A percentile compares a stretch with the other conserved stretches of the same genome.
phyloP scores from a whole-genome alignment of 2,797 vertebrate species.

The Lacerta agilis region DNA sequence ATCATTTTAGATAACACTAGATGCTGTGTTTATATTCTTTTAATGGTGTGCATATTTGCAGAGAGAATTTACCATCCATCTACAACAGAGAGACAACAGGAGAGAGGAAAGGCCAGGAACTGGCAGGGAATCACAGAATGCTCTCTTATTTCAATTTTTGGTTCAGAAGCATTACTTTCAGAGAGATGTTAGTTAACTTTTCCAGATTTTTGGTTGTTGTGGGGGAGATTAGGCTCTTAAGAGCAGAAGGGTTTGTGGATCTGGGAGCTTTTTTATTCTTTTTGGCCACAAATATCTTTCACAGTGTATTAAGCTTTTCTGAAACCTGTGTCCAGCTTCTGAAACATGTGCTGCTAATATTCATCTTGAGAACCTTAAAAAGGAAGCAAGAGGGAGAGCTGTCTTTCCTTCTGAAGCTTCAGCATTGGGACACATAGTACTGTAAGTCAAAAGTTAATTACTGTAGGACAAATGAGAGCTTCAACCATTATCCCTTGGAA shows the following conservation, averaged over 20 bases:
- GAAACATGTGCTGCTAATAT: slow-evolving; percentile 17
- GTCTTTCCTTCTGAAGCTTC: slow-evolving; percentile 40
- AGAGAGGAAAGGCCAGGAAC: background rate
- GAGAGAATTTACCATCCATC: background rate
- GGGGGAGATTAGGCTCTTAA: no score
- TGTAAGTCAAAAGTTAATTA: slow-evolving; percentile 22
- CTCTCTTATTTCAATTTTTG: background rate
- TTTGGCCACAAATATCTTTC: background rate
- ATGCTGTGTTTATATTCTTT: background rate
- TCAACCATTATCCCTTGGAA: slow-evolving; percentile 56
- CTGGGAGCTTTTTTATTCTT: background rate
- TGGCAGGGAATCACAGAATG: background rate
- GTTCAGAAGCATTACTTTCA: background rate
- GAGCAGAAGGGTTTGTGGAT: background rate
- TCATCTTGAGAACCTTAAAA: slow-evolving; percentile 12
- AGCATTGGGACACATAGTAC: background rate
- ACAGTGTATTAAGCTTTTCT: background rate
- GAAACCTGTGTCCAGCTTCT: background rate
- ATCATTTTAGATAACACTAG: background rate
- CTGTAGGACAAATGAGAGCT: slow-evolving; percentile 46
- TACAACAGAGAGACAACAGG: background rate
- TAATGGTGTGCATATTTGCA: background rate
- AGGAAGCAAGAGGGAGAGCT: slow-evolving; percentile 23
- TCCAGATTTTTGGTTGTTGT: no score
- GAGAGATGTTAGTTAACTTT: no score